Conservation (phyloP, 2,888 invertebrate species). For the Andrena hattorfiana region DNA sequence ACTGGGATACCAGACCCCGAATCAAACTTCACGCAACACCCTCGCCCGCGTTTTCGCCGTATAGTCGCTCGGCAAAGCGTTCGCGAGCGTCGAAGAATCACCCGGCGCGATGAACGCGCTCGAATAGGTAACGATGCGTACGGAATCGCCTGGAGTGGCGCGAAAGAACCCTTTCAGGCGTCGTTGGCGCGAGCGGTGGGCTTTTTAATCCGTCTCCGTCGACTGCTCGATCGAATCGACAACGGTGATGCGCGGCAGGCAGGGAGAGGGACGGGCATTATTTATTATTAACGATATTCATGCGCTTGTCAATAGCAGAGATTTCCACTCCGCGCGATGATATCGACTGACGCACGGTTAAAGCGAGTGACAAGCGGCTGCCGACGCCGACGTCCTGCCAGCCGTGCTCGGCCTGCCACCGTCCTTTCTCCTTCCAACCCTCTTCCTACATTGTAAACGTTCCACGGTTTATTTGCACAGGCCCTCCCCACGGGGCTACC, state of each 20-base stretch:
- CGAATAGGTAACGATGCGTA: slow-evolving; percentile 17
- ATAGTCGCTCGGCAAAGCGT: slow-evolving; percentile 2
- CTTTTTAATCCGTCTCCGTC: slow-evolving; percentile 61
- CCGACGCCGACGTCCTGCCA: slow-evolving; percentile 54
- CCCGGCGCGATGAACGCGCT: slow-evolving; percentile 13
- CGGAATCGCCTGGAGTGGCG: slow-evolving; percentile 30
- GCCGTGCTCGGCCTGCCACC: slow-evolving; percentile 46
- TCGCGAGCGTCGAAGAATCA: slow-evolving; percentile 18
- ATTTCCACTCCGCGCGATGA: slow-evolving; percentile 80
- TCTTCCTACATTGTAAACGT: slow-evolving; percentile 72
- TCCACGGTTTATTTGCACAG: slow-evolving; percentile 70
- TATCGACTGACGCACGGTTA: slow-evolving; percentile 77
- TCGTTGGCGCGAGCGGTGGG: slow-evolving; percentile 49
- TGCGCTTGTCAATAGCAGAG: slow-evolving; percentile 82
- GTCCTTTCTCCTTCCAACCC: slow-evolving; percentile 55
- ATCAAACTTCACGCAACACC: neutral
- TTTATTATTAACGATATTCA: slow-evolving; percentile 82
- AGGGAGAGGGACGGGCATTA: slow-evolving; percentile 65
- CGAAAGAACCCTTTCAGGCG: slow-evolving; percentile 53
- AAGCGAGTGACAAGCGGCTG: slow-evolving; percentile 76
- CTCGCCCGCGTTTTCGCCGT: neutral
- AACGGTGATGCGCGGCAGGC: slow-evolving; percentile 4
- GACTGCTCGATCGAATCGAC: slow-evolving; percentile 67
- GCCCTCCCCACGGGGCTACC: slow-evolving; percentile 43
- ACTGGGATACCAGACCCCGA: neutral